Base-by-base conservation (phyloP, 2,797 vertebrate genomes). In the Botia almorhae region DNA sequence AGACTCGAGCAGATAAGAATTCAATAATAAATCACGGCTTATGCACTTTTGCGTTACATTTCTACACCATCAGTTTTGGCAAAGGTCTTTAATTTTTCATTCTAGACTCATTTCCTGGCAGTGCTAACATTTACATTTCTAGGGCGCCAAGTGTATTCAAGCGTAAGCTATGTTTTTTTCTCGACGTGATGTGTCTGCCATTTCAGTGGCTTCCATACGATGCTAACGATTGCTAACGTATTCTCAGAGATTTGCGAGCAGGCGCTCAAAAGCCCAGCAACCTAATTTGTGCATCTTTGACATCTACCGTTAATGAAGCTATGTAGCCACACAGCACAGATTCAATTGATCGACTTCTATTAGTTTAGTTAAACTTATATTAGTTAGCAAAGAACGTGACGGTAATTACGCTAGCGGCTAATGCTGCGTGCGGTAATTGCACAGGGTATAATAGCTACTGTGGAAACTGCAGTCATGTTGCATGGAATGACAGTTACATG, bases 21-120 rank as follows among this genome's bases (percentile, higher is more conserved):
- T 60, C 36, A 69, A 77, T 48, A 58, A 77, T 69, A 77, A 60
- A 77, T 60, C 39, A 77, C 12, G 14, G 21, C 75, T 60, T 69
- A 77, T 77, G 53, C 65, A 69, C 53, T 60, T 60, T 77, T 39
- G 26, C 23, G 50, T 68, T 76, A 14, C 74, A 76, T 76, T 76
- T 76, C 74, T 76, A 69, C 75, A 77, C 39, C 65, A 77, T 77
- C 39, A 13, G 75, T 69, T 77, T 69, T 77, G 51, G 65, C 65
- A 69, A 77, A 77, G 23, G 53, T 77, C 75, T 60, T 58, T 69
- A 48, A 77, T 77, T 69, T 77, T 69, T 77, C 53, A 77, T 77
- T 77, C 53, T 64, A 19, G 51, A 50, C 65, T 60, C 23, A 69
- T 77, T 69, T 77, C 65, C 75, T 69, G 53, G 55, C 16, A 39